phyloP scores from a whole-genome alignment of 2,888 invertebrate species.

The Metallyticus violacea region DNA sequence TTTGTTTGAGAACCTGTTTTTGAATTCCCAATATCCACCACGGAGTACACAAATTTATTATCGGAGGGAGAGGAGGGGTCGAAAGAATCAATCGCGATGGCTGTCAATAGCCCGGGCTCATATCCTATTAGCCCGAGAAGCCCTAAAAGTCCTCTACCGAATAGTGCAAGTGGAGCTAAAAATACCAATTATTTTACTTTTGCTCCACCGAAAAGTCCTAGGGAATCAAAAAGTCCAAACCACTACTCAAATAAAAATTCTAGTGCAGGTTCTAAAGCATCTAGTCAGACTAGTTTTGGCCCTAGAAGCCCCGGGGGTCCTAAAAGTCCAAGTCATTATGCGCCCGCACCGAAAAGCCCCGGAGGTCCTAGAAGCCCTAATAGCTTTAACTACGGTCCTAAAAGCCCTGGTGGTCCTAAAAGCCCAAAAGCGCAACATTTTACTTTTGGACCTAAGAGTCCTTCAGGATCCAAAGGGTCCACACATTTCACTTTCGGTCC shows the following conservation, averaged over 20 bases:
- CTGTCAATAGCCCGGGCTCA: constrained; percentile 58
- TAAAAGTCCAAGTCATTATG: constrained; percentile 18
- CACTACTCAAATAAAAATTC: constrained; percentile 16
- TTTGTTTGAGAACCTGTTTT: not conserved
- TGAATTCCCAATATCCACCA: not conserved
- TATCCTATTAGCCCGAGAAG: constrained; percentile 59
- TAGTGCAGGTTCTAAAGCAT: not conserved
- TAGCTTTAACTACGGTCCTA: not conserved
- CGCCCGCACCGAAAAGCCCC: not conserved
- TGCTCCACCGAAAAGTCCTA: not conserved
- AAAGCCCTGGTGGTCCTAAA: not conserved
- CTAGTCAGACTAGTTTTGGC: constrained; percentile 20
- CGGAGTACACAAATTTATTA: not conserved
- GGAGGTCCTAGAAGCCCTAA: constrained; percentile 2
- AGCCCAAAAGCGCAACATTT: constrained; percentile 6
- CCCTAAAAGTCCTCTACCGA: constrained; percentile 40
- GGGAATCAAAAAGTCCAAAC: constrained; percentile 1
- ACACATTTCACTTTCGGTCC: constrained; percentile 21
- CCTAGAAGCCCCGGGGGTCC: constrained; percentile 13
- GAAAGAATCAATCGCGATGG: constrained; percentile 44
- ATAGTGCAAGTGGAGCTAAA: constrained; percentile 2
- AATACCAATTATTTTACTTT: constrained; percentile 19
- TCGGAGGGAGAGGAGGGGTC: not conserved
- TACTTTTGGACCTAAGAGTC: constrained; percentile 19
- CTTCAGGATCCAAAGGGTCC: not conserved